Evolutionary conservation across 2,797 vertebrate species (phyloP).

Genomic region (Pipistrellus pipistrellus): DNA sequence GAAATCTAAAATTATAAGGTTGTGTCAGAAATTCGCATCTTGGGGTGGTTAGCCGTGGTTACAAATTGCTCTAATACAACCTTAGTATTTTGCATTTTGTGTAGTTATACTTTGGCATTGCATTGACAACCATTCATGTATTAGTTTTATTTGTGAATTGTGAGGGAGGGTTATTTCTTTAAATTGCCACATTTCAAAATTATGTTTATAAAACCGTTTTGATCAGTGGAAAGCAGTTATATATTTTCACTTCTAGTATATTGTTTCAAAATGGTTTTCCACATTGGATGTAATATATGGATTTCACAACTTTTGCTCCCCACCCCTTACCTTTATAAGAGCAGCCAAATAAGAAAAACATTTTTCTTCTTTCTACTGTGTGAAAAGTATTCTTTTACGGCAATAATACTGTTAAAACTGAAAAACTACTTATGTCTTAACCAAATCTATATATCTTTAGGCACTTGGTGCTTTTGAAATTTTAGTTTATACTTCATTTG

Average conservation of each 20-base stretch:
- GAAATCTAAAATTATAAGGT: constrained; percentile 35
- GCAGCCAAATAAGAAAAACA: constrained; percentile 7
- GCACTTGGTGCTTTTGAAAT: background rate
- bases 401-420: constrained; percentile 25
- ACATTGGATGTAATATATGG: background rate
- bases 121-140: constrained; percentile 33
- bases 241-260: constrained; percentile 26
- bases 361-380: constrained; percentile 22
- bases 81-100: constrained; percentile 20
- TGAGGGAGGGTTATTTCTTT: constrained; percentile 44
- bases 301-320: background rate
- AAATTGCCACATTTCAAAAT: constrained; percentile 40
- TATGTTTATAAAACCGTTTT: background rate
- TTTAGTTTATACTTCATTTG: constrained; percentile 52
- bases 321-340: background rate
- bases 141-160: constrained; percentile 43
- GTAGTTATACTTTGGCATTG: constrained; percentile 33
- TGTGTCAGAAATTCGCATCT: constrained; percentile 44
- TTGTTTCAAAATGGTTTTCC: background rate
- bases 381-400: constrained; percentile 24
- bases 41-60: constrained; percentile 51
- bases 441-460: background rate
- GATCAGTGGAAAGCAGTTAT: background rate
- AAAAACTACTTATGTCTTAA: constrained; percentile 22
- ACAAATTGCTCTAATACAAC: constrained; percentile 21